Evolutionary conservation across 2,113 vertebrate genomes (phyloP).

Genomic region (Genyomyrus donnyi): DNA sequence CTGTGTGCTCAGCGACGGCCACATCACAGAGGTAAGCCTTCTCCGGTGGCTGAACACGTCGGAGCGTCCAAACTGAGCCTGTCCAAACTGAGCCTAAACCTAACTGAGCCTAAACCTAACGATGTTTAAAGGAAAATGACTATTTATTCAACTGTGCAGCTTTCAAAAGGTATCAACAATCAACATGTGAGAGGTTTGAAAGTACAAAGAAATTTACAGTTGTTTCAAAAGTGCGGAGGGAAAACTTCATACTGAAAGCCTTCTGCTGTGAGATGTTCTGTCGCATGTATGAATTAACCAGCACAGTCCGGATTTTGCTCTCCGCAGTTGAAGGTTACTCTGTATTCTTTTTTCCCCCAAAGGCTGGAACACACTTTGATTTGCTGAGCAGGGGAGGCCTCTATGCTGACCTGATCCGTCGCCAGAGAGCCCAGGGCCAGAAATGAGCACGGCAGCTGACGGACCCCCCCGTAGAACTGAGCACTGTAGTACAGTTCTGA

Average conservation of each 20-base stretch:
- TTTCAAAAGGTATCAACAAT: neutral
- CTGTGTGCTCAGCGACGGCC: conserved; percentile 68
- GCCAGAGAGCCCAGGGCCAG: conserved; percentile 65
- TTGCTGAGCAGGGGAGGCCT: conserved; percentile 72
- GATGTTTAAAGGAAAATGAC: neutral
- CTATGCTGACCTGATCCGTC: conserved; percentile 78
- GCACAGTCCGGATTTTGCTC: neutral
- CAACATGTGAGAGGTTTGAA: neutral
- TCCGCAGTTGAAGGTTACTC: neutral
- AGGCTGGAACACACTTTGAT: conserved; percentile 80
- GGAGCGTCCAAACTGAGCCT: neutral
- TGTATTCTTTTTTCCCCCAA: neutral
- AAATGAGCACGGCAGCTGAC: conserved; percentile 36
- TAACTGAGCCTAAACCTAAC: neutral
- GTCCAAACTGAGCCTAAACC: neutral
- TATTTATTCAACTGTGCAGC: neutral
- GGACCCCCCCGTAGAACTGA: too few relatives aligned
- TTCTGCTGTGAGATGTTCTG: neutral
- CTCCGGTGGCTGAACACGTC: neutral
- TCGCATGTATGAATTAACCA: neutral
- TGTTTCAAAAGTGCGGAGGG: neutral
- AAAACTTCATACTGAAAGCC: neutral
- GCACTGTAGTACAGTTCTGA: neutral
- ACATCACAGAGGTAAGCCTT: neutral
- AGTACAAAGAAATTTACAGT: neutral